Evolutionary conservation across 2,113 vertebrate species (phyloP).

Genomic region (Cavia aperea): DNA sequence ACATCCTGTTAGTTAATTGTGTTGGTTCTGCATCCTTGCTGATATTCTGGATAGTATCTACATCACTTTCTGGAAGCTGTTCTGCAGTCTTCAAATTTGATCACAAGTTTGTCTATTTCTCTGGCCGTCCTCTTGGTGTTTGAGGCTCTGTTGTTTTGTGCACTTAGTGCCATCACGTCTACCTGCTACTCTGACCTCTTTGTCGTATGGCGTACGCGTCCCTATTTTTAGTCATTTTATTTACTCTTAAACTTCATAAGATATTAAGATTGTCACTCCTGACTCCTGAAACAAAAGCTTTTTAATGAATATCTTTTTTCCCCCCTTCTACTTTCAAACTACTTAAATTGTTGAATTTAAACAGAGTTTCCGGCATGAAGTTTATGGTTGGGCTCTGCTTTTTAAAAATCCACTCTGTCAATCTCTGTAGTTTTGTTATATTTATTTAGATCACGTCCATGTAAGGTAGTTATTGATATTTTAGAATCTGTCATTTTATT

Average conservation of each 20-base stretch:
- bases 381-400: not conserved
- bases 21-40: not conserved
- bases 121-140: not conserved
- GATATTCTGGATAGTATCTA: not conserved
- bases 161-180: not conserved
- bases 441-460: not conserved
- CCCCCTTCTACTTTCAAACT: not conserved
- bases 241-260: not conserved
- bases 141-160: not conserved
- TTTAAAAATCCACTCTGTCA: not conserved
- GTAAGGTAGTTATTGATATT: not conserved
- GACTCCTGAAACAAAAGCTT: not conserved
- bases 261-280: not conserved
- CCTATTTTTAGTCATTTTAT: not conserved
- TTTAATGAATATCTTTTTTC: not conserved
- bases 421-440: not conserved
- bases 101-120: not conserved
- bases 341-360: not conserved
- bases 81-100: not conserved
- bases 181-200: not conserved
- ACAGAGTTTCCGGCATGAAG: not conserved
- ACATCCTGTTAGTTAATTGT: not conserved
- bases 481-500: not conserved
- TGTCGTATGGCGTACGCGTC: not conserved
- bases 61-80: not conserved